Conservation (phyloP, 2,888 invertebrate species). For the Diaphora mendica region DNA sequence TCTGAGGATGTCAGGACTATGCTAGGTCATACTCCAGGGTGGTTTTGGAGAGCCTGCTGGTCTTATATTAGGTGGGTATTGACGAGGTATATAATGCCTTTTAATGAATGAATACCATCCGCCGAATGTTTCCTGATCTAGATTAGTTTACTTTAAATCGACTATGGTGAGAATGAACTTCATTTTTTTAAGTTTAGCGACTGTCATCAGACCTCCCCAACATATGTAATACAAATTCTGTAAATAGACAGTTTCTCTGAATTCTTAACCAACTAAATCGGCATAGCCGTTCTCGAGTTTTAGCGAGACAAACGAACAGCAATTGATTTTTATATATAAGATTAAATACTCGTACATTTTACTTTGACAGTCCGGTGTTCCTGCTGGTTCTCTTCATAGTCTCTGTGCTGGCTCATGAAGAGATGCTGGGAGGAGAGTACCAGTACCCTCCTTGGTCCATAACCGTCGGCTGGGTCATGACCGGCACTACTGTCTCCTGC, state of each 20-base stretch:
- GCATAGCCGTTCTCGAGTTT: too few species aligned
- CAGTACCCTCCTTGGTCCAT: slow-evolving; percentile 93
- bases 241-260: too few species aligned
- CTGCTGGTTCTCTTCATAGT: slow-evolving; percentile 94
- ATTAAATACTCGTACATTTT: background rate
- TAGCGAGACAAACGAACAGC: too few species aligned
- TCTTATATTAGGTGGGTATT: slow-evolving; percentile 88
- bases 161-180: too few species aligned
- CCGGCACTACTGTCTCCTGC: slow-evolving; percentile 93
- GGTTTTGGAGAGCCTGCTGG: slow-evolving; percentile 95
- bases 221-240: too few species aligned
- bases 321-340: too few species aligned
- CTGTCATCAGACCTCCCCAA: too few species aligned
- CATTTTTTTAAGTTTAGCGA: too few species aligned
- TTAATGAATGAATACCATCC: background rate
- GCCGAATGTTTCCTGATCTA: too few species aligned
- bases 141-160: too few species aligned
- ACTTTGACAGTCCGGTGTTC: slow-evolving; percentile 90
- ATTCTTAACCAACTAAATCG: too few species aligned
- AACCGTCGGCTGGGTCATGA: slow-evolving; percentile 92
- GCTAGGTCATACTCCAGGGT: slow-evolving; percentile 92
- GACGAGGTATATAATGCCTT: background rate
- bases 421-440: slow-evolving; percentile 91
- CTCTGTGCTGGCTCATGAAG: slow-evolving; percentile 92
- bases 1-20: slow-evolving; percentile 93